Percentiles rank a stretch among this genome's conserved stretches.
Evolutionary conservation across 2,113 vertebrate species (phyloP).

Genomic region (Motacilla alba): DNA sequence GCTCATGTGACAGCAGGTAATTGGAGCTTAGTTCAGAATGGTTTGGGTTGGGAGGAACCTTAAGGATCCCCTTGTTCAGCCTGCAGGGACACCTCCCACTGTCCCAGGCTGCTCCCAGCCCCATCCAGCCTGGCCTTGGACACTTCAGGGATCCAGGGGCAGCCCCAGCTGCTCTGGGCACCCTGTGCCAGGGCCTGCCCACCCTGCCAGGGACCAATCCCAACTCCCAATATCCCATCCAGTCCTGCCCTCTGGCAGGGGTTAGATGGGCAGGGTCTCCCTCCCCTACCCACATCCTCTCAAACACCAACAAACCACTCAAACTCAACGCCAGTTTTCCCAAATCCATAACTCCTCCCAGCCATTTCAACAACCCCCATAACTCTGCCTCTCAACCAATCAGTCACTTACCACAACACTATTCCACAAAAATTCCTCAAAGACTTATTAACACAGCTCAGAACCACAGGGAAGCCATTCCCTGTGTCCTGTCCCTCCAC

Average conservation of each 20-base stretch:
- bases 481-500: background rate
- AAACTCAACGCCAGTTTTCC: background rate
- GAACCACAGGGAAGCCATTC: background rate
- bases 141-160: background rate
- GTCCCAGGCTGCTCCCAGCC: background rate
- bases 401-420: background rate
- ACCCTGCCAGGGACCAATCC: background rate
- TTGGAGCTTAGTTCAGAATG: background rate
- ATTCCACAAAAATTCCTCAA: background rate
- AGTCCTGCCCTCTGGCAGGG: background rate
- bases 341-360: background rate
- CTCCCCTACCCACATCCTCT: no score
- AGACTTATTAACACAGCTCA: background rate
- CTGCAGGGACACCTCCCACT: background rate
- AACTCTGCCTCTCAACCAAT: background rate
- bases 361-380: background rate
- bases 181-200: background rate
- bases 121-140: fast-evolving
- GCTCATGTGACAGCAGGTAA: background rate
- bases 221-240: background rate
- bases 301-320: background rate
- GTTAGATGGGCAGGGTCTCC: background rate
- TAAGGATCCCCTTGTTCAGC: background rate
- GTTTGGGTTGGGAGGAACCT: background rate
- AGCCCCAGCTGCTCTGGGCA: background rate